Evolutionary conservation across 2,113 vertebrate genomes (phyloP).

Genomic region (Hirundichthys speculiger): DNA sequence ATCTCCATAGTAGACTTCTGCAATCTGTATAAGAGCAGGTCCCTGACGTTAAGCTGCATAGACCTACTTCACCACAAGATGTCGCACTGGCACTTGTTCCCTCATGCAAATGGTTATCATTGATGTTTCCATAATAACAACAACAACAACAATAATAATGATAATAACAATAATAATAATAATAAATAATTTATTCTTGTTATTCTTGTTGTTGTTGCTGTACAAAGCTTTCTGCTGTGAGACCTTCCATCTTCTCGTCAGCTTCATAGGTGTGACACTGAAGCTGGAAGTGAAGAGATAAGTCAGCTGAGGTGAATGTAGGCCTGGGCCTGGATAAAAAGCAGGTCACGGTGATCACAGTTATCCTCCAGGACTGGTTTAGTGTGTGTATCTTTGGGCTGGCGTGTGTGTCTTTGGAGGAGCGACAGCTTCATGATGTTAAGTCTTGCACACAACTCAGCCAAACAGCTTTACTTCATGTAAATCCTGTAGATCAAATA

Average conservation of each 20-base stretch:
- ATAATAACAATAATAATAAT: no score
- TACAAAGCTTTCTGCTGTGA: no score
- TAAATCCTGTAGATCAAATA: conserved; percentile 69
- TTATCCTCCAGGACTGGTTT: conserved; percentile 66
- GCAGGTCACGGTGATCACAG: conserved; percentile 35
- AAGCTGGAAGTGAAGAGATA: conserved; percentile 4
- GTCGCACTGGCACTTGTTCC: conserved; percentile 12
- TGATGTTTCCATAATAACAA: no score
- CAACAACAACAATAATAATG: no score
- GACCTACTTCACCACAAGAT: conserved; percentile 39
- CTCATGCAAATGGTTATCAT: no score
- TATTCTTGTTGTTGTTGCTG: neutral
- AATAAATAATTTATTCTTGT: neutral
- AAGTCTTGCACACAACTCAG: conserved; percentile 40
- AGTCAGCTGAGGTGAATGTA: neutral
- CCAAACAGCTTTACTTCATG: no score
- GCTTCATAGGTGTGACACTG: no score
- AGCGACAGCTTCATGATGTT: neutral
- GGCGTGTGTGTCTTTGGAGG: no score
- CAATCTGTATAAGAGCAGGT: no score
- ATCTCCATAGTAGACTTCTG: no score
- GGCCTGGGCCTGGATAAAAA: conserved; percentile 19
- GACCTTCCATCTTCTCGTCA: no score
- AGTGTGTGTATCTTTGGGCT: conserved; percentile 68
- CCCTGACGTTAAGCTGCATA: no score